Conservation (phyloP, 2,888 invertebrate species). For the Nowickia ferox region DNA sequence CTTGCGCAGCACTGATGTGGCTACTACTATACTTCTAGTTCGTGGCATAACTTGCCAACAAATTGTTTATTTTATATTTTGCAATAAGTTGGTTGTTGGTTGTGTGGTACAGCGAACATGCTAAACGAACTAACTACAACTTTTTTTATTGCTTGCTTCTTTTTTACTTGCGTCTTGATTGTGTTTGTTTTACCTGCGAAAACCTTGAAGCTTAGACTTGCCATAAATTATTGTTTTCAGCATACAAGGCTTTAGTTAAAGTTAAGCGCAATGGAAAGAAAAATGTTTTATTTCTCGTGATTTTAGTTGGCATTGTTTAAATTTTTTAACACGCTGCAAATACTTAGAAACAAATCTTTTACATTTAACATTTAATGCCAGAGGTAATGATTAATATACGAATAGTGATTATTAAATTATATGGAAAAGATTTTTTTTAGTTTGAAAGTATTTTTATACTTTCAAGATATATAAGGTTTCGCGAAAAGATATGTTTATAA, state of each 20-base stretch:
- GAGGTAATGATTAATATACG: no score
- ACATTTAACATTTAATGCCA: no score
- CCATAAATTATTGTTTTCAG: constrained; percentile 56
- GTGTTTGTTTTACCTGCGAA: constrained; percentile 32
- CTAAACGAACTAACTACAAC: constrained; percentile 11
- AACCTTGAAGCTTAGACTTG: constrained; percentile 53
- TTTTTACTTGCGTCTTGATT: constrained; percentile 19
- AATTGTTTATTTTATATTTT: constrained; percentile 67
- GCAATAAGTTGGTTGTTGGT: constrained; percentile 3
- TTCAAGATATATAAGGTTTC: no score
- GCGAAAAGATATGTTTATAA: no score
- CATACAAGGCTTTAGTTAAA: constrained; percentile 41
- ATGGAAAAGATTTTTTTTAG: no score
- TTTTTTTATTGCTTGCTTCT: constrained; percentile 38
- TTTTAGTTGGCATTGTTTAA: constrained; percentile 37
- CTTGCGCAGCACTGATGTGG: not conserved
- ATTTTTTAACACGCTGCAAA: not conserved
- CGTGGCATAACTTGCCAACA: constrained; percentile 65
- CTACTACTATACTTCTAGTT: constrained; percentile 34
- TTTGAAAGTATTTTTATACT: no score
- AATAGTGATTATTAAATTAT: no score
- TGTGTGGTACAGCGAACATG: constrained; percentile 16
- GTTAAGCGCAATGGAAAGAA: not conserved
- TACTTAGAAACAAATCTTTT: no score
- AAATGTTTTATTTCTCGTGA: constrained; percentile 23